Base-by-base conservation (phyloP, 2,888 invertebrate species). In the Hypsopygia costalis region DNA sequence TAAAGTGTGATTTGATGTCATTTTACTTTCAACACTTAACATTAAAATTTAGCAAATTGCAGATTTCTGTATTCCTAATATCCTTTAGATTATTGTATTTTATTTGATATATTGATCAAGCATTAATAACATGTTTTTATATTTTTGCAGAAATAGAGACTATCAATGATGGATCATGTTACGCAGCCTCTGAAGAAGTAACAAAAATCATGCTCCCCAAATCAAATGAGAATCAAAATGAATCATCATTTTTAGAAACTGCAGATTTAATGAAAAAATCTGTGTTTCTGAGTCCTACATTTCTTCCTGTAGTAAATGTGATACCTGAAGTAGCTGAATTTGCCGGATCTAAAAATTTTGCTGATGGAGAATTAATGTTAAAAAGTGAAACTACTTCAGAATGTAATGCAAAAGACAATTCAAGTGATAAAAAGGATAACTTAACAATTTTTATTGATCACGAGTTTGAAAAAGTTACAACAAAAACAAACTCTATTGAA, bases 241-340 rank as follows among this genome's bases (percentile, higher is more conserved):
- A 65, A 29, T 53, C 77, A 40, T 81, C 81, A 38, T 76, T 85
- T 43, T 64, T 79, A 48, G 72, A 86, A 72, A 88, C 86, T 41
- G 83, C 81, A 43, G 69, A 52, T 52, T 69, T 86, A 43, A 80
- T 86, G 78, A 85, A 73, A 54, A 66, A 70, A 38, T 82, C 86
- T 9, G 71, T 87, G 22, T 72, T 83, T 45, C 63, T 87, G 42
- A 87, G 87, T 52, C 83, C 86, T 16, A 77, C 82, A 27, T 83
- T 83, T 65, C 51, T 61, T 40, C 56, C 69, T 16, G 44, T 55
- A 43, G 34, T 57, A 35, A 61, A 64, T 61, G 46, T 49, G 6
- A 56, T 55, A 50, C 30, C 62, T 36, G 64, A 61, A 20, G 71
- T 75, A 60, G 37, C 66, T 11, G 60, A 65, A 55, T 51, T 67